These are phyloP conservation scores for Anniella stebbinsi DNA, from an alignment of 2,797 vertebrate genomes.

Conservation along the genomic window DNA sequence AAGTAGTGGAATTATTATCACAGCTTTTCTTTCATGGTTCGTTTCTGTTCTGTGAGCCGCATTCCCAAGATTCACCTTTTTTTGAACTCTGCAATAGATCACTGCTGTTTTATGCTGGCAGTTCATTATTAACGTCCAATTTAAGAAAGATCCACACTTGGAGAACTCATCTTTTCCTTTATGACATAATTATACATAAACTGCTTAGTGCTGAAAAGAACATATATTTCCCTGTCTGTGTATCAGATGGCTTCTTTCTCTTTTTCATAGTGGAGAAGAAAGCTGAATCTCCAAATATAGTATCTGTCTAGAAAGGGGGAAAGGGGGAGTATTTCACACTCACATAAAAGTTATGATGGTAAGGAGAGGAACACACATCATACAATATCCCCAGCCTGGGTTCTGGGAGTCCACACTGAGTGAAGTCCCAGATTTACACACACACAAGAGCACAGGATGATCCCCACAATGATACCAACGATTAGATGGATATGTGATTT, in stretches of 20 bases:
- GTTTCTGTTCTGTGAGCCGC: conserved; percentile 37
- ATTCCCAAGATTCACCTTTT: conserved; percentile 37
- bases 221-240: neutral
- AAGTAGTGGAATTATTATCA: conserved; percentile 41
- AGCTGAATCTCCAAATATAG: conserved; percentile 21
- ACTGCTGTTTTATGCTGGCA: conserved; percentile 42
- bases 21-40: conserved; percentile 44
- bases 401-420: neutral
- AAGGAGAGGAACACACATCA: no score
- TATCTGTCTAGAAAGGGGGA: neutral
- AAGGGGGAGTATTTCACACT: neutral
- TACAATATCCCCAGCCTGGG: neutral
- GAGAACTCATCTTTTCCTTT: conserved; percentile 44
- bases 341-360: neutral
- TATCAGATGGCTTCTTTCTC: neutral
- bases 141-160: conserved; percentile 42
- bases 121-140: conserved; percentile 49
- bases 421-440: neutral
- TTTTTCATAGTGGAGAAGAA: conserved; percentile 35
- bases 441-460: neutral
- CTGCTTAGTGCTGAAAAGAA: conserved; percentile 27
- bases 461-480: neutral
- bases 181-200: conserved; percentile 45
- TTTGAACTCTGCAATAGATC: conserved; percentile 10
- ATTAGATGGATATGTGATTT: neutral